Evolutionary conservation across 2,113 vertebrate species (phyloP), one percentile per base, ranked within the genome.

Genomic region (Chionodraco myersi): DNA sequence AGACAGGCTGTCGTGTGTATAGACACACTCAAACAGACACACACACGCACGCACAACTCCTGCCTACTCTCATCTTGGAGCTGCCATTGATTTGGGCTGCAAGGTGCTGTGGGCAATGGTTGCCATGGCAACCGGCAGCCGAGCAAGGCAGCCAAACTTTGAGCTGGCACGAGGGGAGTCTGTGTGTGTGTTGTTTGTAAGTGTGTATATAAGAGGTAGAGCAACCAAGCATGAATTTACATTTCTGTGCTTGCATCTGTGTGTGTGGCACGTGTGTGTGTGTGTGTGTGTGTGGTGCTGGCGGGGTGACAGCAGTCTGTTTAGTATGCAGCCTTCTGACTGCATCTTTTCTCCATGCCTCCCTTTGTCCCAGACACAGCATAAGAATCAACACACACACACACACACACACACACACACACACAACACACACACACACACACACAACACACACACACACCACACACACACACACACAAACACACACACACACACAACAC

Each of bases 21-120:
- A 9, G 45, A 41, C 41, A 26, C 44, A 49, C 23, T 34, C 63
- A 30, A 54, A 18, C 82, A 45, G 59, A 23, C 69, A 34, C 72
- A 48, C 51, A 70, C 30, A 64, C 52, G 75, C 71, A 44, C 36
- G 7, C 36, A 41, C 36, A 21, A 21, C 21, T 21, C 21, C 21
- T 21, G 21, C 21, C 21, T 21, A 21, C 80, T 80, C 86, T 87
- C 66, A 60, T 92, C 86, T 91, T 72, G 86, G 85, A 89, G 80
- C 86, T 91, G 89, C 94, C 94, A 94, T 94, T 92, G 93, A 95
- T 94, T 95, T 89, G 87, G 92, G 92, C 90, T 93, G 93, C 82
- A 90, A 93, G 89, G 93, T 90, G 92, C 94, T 91, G 84, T 94
- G 94, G 93, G 95, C 94, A 93, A 95, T 69, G 89, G 95, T 95